These are phyloP conservation scores for Paralvinella palmiformis DNA, from an alignment of 1,140 invertebrate species.

Conservation along the genomic window DNA sequence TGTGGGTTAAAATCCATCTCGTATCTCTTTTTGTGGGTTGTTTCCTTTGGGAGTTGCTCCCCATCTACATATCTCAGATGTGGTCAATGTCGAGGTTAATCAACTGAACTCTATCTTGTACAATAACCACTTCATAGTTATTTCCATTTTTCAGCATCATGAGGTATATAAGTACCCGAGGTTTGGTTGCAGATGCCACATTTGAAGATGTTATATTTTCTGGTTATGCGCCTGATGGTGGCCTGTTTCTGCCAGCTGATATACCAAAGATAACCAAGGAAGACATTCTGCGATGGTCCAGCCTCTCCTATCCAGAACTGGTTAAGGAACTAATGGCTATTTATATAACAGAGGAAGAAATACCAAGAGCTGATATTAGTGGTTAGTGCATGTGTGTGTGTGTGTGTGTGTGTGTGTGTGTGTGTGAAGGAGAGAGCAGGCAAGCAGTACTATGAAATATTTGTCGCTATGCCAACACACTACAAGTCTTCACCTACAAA, in stretches of 20 bases:
- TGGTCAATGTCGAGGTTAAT: too few species aligned
- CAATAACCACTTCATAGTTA: too few species aligned
- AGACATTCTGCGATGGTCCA: slow-evolving; percentile 41
- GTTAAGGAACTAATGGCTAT: slow-evolving; percentile 43
- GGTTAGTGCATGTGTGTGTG: slow-evolving; percentile 30
- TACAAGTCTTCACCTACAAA: too few species aligned
- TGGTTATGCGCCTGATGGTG: slow-evolving; percentile 52
- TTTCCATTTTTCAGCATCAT: slow-evolving; percentile 36
- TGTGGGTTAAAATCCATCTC: too few species aligned
- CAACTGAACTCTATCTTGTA: too few species aligned
- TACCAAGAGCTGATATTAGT: slow-evolving; percentile 38
- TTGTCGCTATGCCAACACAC: too few species aligned
- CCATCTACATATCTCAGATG: too few species aligned
- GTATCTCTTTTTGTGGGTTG: too few species aligned
- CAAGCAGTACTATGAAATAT: too few species aligned
- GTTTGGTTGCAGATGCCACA: slow-evolving; percentile 29
- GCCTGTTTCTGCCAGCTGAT: slow-evolving; percentile 48
- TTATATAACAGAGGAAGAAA: slow-evolving; percentile 49
- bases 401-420: slow-evolving; percentile 11
- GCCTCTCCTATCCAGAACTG: slow-evolving; percentile 45
- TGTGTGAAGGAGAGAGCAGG: too few species aligned
- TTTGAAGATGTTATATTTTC: slow-evolving; percentile 50
- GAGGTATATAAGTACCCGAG: slow-evolving; percentile 51
- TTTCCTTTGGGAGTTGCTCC: too few species aligned
- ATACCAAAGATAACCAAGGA: slow-evolving; percentile 40